Base-by-base conservation (phyloP, 2,113 vertebrate species). In the Blennius ocellaris region DNA sequence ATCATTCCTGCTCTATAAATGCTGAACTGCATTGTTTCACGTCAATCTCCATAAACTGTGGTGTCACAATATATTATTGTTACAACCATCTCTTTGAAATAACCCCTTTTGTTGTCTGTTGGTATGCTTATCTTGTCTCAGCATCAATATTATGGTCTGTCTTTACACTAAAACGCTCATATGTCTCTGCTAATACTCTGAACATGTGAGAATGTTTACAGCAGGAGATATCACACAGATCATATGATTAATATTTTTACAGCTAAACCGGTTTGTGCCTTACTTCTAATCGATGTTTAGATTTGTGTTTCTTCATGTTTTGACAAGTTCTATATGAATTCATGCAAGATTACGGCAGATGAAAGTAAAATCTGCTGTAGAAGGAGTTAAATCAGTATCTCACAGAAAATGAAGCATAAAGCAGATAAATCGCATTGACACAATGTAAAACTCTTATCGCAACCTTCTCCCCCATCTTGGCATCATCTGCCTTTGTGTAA, bases 401-500 rank as follows among this genome's bases (percentile, higher is more conserved):
- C n/a, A 59, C 17, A 54, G 15, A 30, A 44, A 70, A 43, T 40
- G 15, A 61, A 51, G 43, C 7, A 4, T 11, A 8, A 9, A 43
- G 57, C 8, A 14, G 30, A 47, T 39, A n/a, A 63, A 60, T 41
- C 17, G 38, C 36, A 0, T 69, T 12, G 8, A 50, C 14, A 43
- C 62, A 44, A n/a, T 47, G 17, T 39, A 21, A 11, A 49, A n/a
- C 37, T 44, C 17, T 30, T 30, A 44, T 3, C 41, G 1, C 15
- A 81, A 80, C 72, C 81, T 74, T 75, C 56, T 37, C 57, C 44
- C 11, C 39, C 80, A 75, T 73, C 78, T 69, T 74, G 58, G 59
- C 38, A 66, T 5, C 16, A 41, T 72, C 68, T 66, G 59, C 12
- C 53, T 79, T 36, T 63, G 40, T 84, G 76, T 72, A 72, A 72